phyloP scores from a whole-genome alignment of 2,888 invertebrate species.

The Trimorus sp. region DNA sequence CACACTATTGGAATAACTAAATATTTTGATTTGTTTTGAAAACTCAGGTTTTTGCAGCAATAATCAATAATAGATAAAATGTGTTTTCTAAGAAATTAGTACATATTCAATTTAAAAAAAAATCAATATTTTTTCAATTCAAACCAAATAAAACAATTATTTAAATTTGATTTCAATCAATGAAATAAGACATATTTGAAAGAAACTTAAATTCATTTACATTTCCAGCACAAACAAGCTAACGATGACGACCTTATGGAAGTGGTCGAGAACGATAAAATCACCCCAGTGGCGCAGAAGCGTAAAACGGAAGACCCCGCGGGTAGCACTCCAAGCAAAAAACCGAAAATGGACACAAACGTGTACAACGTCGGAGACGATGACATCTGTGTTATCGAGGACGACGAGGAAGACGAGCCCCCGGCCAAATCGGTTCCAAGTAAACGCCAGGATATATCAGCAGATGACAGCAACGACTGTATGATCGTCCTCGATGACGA shows the following conservation, averaged over 20 bases:
- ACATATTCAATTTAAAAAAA: too few relatives aligned
- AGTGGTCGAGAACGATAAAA: conserved; percentile 70
- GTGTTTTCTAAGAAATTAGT: too few relatives aligned
- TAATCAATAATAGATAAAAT: too few relatives aligned
- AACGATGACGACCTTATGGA: conserved; percentile 61
- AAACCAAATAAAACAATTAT: too few relatives aligned
- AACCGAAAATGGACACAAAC: conserved; percentile 70
- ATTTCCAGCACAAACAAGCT: conserved; percentile 66
- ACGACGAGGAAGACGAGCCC: conserved; percentile 60
- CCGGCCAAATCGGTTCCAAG: too few relatives aligned
- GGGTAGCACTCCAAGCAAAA: conserved; percentile 70
- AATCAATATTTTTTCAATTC: too few relatives aligned
- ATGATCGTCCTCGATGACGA: conserved; percentile 75
- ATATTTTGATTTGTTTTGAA: too few relatives aligned
- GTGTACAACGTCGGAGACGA: conserved; percentile 62
- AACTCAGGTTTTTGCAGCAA: too few relatives aligned
- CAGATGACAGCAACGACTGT: conserved; percentile 72
- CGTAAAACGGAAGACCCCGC: conserved; percentile 72
- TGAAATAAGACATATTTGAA: too few relatives aligned
- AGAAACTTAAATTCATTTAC: too few relatives aligned
- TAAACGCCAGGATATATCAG: conserved; percentile 18
- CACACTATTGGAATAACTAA: too few relatives aligned
- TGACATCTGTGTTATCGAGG: conserved; percentile 73
- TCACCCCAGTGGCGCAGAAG: conserved; percentile 72
- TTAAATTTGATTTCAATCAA: too few relatives aligned